Evolutionary conservation across 1,140 invertebrate species (phyloP), one percentile per base, ranked within the genome.

Genomic region (Arctopsyche grandis): DNA sequence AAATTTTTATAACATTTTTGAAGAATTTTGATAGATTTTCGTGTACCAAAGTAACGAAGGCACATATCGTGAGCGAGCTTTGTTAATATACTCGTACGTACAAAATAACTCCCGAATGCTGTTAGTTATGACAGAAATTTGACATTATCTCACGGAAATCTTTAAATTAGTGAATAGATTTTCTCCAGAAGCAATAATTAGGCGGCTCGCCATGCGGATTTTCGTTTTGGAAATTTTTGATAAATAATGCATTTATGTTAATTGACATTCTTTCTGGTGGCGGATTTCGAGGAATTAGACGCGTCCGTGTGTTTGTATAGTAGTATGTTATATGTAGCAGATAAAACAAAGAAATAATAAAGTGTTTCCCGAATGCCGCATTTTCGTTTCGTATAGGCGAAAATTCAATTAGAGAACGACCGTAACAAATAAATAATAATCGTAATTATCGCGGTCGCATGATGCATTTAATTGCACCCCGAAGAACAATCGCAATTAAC

Each of bases 121-220:
- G 75, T 78, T 66, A 78, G 79, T 80, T 80, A 78, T 78, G 79
- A 80, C 76, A 80, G 79, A 75, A 75, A 78, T 74, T 63, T 52
- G 79, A 80, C 79, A 76, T 78, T 80, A 80, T 80, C 79, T 9
- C 10, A 38, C 9, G 14, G 16, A 44, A 70, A 80, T 80, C 79
- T 77, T 22, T 26, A 22, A 69, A 73, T 63, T 77, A 77, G 46
- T 48, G 38, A 75, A 80, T 77, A 73, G 73, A n/a, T 58, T 75
- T 75, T 75, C 73, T 63, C 24, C 21, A 10, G 29, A 69, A 43
- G 58, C 44, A 66, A 69, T 76, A 69, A 76, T 76, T 63, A 44
- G 56, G 12, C 56, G 12, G 16, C 9, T 14, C 16, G 7, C 48
- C 12, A 58, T 63, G 75, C 75, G 46, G 75, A 19, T 19, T 76